Conservation (phyloP, 2,797 vertebrate genomes). For the Epinephelus coioides region DNA sequence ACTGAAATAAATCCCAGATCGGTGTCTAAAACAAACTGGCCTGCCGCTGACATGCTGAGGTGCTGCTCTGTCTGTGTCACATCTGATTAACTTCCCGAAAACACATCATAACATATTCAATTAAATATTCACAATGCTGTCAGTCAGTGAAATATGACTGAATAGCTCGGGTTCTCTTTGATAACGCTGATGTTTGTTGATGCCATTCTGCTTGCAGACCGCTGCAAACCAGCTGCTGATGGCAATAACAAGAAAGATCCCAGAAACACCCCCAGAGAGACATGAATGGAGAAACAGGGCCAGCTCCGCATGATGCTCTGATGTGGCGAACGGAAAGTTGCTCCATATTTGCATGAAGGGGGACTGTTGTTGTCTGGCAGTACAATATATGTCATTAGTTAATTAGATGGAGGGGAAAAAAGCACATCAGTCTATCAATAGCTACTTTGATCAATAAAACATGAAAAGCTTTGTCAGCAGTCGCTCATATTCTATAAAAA, state of each 20-base stretch:
- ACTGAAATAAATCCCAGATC: slow-evolving; percentile 11
- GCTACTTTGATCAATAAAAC: slow-evolving; percentile 79
- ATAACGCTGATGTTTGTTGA: slow-evolving; percentile 62
- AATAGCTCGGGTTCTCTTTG: slow-evolving; percentile 45
- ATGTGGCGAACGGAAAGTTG: slow-evolving; percentile 67
- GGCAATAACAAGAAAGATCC: slow-evolving; percentile 63
- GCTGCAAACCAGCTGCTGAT: slow-evolving; percentile 61
- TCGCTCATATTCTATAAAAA: slow-evolving; percentile 40
- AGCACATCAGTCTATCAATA: slow-evolving; percentile 53
- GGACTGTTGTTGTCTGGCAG: slow-evolving; percentile 62
- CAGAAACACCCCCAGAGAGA: slow-evolving; percentile 64
- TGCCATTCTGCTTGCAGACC: slow-evolving; percentile 46
- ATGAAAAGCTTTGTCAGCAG: slow-evolving; percentile 69
- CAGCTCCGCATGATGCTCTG: slow-evolving; percentile 66
- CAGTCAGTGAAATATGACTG: slow-evolving; percentile 53
- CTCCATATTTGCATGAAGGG: slow-evolving; percentile 73
- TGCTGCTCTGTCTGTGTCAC: slow-evolving; percentile 16
- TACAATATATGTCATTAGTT: slow-evolving; percentile 61
- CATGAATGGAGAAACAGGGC: slow-evolving; percentile 57
- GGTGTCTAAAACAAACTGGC: slow-evolving; percentile 9
- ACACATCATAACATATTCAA: slow-evolving; percentile 50
- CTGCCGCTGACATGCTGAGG: not conserved
- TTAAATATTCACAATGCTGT: slow-evolving; percentile 57
- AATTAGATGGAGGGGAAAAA: slow-evolving; percentile 63
- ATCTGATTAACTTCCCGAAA: slow-evolving; percentile 48